Base-by-base conservation (phyloP, 2,113 vertebrate genomes). In the Herpetotheres cachinnans region DNA sequence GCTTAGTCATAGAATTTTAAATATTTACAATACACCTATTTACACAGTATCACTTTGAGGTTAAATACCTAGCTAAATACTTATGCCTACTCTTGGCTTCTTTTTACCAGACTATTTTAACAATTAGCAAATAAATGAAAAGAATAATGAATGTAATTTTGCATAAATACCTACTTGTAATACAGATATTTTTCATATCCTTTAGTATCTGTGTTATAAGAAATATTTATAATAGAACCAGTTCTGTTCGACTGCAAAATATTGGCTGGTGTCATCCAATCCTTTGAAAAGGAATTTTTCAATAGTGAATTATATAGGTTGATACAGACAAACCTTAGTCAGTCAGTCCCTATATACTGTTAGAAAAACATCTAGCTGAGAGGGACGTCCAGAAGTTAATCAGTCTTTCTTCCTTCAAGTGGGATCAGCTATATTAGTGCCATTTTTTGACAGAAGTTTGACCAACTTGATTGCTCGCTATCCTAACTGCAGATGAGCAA, bases 11-110 rank as follows among this genome's bases (percentile, higher is more conserved):
- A 84, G 93, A 93, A 93, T 86, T 97, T 97, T 95, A 97, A 97
- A 97, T 98, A 97, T 98, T 97, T 97, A 95, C 96, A 96, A 79
- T 96, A 32, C 42, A 94, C 70, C 77, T 97, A 96, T 97, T 97
- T 96, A 94, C 84, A 95, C 55, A 92, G 91, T 79, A 91, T 96
- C 66, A 69, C 47, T 95, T 91, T 63, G 88, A 97, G 90, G 88
- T 97, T 97, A 97, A 97, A 93, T 72, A 93, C 36, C 49, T 69
- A 42, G 36, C 61, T 93, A 95, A 97, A 89, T 74, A 86, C 81
- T 88, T 79, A 10, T 17, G 34, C 16, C 30, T 92, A 21, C 44
- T 52, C 49, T 81, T 95, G 72, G 32, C 70, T 49, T 40, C 82
- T 67, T 83, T 95, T 92, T 95, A 85, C 47, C 30, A 93, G 59